phyloP scores from a whole-genome alignment of 2,888 invertebrate genomes.

The Chirona hameri region DNA sequence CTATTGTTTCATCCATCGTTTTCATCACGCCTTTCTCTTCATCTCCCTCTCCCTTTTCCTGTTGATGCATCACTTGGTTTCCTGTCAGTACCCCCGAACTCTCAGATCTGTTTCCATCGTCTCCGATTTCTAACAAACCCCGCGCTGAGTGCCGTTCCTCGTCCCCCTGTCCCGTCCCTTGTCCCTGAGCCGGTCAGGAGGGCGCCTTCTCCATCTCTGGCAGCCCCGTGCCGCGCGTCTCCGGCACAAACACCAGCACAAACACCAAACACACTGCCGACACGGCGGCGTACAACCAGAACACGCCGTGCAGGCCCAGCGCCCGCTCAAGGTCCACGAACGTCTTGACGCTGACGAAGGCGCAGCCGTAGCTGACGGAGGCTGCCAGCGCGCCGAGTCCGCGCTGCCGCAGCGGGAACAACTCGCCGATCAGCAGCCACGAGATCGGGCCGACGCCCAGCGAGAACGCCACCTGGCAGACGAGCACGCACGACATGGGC shows the following conservation, averaged over 20 bases:
- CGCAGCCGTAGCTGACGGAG: conserved; percentile 79
- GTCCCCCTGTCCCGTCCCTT: too few relatives aligned
- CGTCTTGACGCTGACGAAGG: conserved; percentile 79
- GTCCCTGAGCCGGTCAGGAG: background rate
- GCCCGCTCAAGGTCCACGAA: conserved; percentile 76
- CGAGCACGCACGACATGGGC: conserved; percentile 73
- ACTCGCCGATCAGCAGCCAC: conserved; percentile 75
- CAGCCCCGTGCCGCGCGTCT: conserved; percentile 83
- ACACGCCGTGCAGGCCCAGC: conserved; percentile 75
- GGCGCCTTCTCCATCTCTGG: conserved; percentile 68
- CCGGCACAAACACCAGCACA: conserved; percentile 80
- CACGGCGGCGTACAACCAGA: conserved; percentile 81
- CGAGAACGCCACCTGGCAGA: conserved; percentile 81
- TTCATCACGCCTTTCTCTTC: too few relatives aligned
- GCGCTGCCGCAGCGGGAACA: conserved; percentile 68
- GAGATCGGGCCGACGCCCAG: conserved; percentile 83
- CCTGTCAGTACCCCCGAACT: too few relatives aligned
- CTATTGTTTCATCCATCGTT: too few relatives aligned
- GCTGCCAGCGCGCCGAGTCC: conserved; percentile 85
- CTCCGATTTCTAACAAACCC: too few relatives aligned
- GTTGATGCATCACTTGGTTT: too few relatives aligned
- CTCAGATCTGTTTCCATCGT: too few relatives aligned
- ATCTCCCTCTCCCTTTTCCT: too few relatives aligned
- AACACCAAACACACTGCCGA: conserved; percentile 77
- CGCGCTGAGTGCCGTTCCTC: too few relatives aligned